phyloP scores from a whole-genome alignment of 1,140 invertebrate species.

The Caenorhabditis remanei region DNA sequence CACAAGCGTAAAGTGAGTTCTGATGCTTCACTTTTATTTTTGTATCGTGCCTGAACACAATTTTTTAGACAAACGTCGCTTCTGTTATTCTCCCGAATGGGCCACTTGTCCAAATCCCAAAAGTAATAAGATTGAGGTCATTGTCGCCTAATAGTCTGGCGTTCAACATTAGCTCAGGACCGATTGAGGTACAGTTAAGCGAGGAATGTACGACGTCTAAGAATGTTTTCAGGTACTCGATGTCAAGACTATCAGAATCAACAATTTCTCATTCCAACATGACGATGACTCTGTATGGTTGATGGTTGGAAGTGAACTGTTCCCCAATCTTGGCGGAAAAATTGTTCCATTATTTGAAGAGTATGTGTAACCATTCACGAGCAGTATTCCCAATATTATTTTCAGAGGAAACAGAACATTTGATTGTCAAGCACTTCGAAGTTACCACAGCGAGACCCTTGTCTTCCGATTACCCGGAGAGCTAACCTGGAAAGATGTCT shows the following conservation, averaged over 20 bases:
- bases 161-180: constrained; percentile 37
- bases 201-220: neutral
- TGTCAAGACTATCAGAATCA: constrained; percentile 34
- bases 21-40: neutral
- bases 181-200: neutral
- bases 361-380: neutral
- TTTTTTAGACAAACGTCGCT: constrained; percentile 5
- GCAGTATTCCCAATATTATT: neutral
- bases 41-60: neutral
- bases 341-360: constrained; percentile 34
- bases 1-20: constrained; percentile 36
- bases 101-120: constrained; percentile 31
- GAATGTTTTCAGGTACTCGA: neutral
- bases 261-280: constrained; percentile 49
- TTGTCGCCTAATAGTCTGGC: constrained; percentile 24
- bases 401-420: neutral
- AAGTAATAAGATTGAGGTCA: constrained; percentile 5
- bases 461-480: constrained; percentile 25
- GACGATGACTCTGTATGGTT: constrained; percentile 40
- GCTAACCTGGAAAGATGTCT: constrained; percentile 40
- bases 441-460: constrained; percentile 13
- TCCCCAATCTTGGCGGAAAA: constrained; percentile 27
- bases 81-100: constrained; percentile 27
- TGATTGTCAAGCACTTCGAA: neutral
- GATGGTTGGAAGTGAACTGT: constrained; percentile 29